A percentile compares a stretch with the other conserved stretches of the same genome.
Conservation (phyloP, 2,113 vertebrate species). For the Otocyon megalotis region DNA sequence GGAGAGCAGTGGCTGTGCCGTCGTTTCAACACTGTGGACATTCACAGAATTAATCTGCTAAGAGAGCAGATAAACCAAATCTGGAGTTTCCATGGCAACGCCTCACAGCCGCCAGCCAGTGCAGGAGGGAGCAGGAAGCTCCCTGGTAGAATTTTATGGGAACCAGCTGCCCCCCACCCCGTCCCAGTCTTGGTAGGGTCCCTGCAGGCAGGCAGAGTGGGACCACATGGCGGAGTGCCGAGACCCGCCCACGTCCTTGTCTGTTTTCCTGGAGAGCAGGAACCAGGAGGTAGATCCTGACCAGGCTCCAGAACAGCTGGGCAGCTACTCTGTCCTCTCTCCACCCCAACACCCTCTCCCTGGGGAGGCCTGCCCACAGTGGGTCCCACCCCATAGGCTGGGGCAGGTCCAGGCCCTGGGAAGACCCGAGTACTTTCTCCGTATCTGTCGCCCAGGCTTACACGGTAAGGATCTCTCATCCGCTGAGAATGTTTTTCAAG, state of each 20-base stretch:
- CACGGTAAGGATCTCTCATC: background rate
- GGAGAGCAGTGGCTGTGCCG: background rate
- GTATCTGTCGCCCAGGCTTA: background rate
- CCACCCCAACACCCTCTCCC: background rate
- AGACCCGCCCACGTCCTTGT: background rate
- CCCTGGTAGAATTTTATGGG: background rate
- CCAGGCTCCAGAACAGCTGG: too few species aligned
- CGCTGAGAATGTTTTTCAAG: background rate
- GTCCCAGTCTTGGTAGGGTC: background rate
- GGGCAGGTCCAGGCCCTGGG: rapidly evolving
- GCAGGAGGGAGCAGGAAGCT: background rate
- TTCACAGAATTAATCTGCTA: conserved; percentile 23
- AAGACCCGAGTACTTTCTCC: background rate
- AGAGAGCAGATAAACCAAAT: conserved; percentile 9
- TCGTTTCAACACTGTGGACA: background rate
- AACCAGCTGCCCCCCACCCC: background rate
- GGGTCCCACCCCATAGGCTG: rapidly evolving
- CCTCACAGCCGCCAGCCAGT: background rate
- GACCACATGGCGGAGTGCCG: background rate
- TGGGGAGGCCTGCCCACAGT: background rate
- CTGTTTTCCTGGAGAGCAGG: background rate
- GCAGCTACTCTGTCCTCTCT: background rate
- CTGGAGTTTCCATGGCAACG: conserved; percentile 35
- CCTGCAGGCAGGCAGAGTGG: background rate
- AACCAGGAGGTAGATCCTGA: background rate